These are phyloP conservation scores for Lepidurus packardi DNA, from an alignment of 1,140 invertebrate genomes.

Conservation along the genomic window DNA sequence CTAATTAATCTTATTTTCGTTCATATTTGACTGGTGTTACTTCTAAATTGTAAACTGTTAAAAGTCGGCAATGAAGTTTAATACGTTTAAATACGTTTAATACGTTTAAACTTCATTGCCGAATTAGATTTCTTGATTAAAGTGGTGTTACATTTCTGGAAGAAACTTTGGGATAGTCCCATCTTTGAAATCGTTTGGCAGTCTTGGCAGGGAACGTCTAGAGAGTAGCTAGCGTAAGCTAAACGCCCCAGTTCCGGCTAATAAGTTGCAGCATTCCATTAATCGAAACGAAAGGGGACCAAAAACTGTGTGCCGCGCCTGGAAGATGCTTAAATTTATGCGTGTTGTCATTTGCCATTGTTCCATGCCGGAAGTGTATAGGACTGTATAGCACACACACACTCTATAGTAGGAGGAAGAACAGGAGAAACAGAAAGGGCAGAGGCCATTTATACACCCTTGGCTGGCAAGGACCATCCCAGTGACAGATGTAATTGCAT, in stretches of 20 bases:
- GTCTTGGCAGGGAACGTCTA: neutral
- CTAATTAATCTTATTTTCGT: too few species aligned
- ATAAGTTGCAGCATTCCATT: neutral
- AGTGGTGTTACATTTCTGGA: too few species aligned
- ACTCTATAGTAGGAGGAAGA: too few species aligned
- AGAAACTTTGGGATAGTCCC: too few species aligned
- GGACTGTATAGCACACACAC: neutral
- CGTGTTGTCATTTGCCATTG: neutral
- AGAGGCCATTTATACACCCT: neutral
- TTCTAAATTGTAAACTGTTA: too few species aligned
- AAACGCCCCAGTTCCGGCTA: neutral
- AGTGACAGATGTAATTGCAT: neutral
- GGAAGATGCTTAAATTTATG: neutral
- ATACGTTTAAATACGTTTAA: too few species aligned
- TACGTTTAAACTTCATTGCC: too few species aligned
- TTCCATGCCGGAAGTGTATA: neutral
- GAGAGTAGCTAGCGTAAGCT: neutral
- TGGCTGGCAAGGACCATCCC: neutral
- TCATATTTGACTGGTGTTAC: too few species aligned
- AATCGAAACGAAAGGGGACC: neutral
- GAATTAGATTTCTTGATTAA: too few species aligned
- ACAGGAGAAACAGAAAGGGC: neutral
- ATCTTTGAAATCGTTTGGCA: too few species aligned
- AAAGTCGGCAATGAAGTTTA: too few species aligned
- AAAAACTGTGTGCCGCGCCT: neutral